Evolutionary conservation across 2,797 vertebrate genomes (phyloP).

Genomic region (Jordanella pulchra): DNA sequence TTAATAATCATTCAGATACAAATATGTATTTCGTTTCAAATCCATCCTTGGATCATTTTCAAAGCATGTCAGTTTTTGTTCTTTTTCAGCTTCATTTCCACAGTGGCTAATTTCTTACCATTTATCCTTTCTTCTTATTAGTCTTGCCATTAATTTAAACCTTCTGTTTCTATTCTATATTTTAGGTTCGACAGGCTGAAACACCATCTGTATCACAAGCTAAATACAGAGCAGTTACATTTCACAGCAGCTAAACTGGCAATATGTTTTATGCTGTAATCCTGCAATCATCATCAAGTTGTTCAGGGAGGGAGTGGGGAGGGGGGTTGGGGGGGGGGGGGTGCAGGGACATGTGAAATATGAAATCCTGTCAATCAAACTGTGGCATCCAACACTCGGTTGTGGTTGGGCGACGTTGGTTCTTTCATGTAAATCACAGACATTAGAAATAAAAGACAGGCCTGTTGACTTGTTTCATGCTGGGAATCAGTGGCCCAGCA

Average conservation of each 20-base stretch:
- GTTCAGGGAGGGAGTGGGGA: conserved; percentile 53
- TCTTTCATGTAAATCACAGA: conserved; percentile 82
- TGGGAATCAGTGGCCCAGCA: conserved; percentile 80
- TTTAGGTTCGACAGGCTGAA: conserved; percentile 15
- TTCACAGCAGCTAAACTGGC: conserved; percentile 51
- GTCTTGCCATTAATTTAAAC: conserved; percentile 17
- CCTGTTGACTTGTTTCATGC: conserved; percentile 80
- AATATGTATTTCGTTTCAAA: neutral
- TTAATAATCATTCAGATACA: neutral
- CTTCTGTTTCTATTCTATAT: conserved; percentile 23
- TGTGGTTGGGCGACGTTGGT: conserved; percentile 76
- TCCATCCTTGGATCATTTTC: neutral
- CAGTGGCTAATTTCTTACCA: neutral
- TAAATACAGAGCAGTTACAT: conserved; percentile 47
- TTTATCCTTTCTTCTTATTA: neutral
- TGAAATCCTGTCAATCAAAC: conserved; percentile 80
- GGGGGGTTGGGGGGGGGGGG: conserved; percentile 19
- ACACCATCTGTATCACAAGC: conserved; percentile 25
- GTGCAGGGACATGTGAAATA: conserved; percentile 71
- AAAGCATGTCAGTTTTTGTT: neutral
- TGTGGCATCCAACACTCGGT: conserved; percentile 68
- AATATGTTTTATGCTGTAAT: conserved; percentile 67
- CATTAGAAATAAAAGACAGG: conserved; percentile 81
- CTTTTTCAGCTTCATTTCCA: neutral
- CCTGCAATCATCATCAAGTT: conserved; percentile 76